Evolutionary conservation across 2,888 invertebrate species (phyloP), one percentile per base, ranked within the genome.

Genomic region (Nemurella pictetii): DNA sequence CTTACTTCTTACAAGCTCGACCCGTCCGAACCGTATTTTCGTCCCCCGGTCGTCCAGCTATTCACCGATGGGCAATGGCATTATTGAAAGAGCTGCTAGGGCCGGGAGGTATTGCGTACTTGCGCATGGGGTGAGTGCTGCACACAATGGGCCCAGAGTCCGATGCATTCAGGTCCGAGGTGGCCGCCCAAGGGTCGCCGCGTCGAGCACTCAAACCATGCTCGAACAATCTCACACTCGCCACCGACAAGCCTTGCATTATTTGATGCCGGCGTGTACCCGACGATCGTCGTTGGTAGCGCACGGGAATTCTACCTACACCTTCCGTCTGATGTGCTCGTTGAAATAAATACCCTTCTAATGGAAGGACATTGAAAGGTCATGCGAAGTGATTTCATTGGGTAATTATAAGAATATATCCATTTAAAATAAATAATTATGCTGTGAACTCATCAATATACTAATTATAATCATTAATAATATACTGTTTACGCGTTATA

Each of bases 381-480:
- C 78, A 78, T 78, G 78, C 78, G 78, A 78, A 78, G n/a, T 29
- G 78, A 78, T 78, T 78, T 78, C 78, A 78, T 75, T n/a, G 55
- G 12, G 75, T 75, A 75, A 75, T 75, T 75, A 75, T 12, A 75
- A 25, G 75, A 75, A 75, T 27, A 75, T 75, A 75, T 75, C 75
- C 75, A n/a, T 75, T 75, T 75, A 28, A 75, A 75, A 26, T 26
- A 75, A 75, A 75, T 75, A 75, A 75, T 75, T 75, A 75, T 75
- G n/a, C 75, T 75, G 28, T 78, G 29, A 30, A 28, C 28, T 78
- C 30, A 30, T 78, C 78, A 78, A 78, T 78, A 78, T 78, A 28
- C 78, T 30, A 29, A 78, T 75, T 75, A 75, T 28, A 75, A 27
- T 75, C 12, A 75, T 75, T 75, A 75, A 20, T 75, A 28, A 27